These are phyloP conservation scores for Volucella zonaria DNA, from an alignment of 2,888 invertebrate species.

Conservation along the genomic window DNA sequence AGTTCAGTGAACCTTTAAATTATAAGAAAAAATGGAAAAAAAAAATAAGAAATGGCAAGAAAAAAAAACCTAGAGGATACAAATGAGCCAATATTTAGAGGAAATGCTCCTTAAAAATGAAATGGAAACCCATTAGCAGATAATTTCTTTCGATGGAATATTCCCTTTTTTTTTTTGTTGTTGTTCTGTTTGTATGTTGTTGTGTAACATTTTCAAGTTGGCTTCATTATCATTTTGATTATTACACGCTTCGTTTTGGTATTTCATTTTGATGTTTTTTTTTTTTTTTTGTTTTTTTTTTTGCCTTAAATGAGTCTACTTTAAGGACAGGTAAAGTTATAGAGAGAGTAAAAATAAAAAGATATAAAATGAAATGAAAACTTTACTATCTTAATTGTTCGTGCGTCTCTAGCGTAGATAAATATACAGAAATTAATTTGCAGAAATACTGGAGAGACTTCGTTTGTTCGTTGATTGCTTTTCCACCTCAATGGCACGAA, in stretches of 20 bases:
- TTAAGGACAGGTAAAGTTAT: too few relatives aligned
- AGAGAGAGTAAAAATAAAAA: background rate
- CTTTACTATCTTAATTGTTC: constrained; percentile 44
- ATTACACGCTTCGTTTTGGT: constrained; percentile 53
- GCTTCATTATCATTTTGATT: constrained; percentile 69
- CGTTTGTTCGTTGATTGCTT: constrained; percentile 65
- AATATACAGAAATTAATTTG: constrained; percentile 55
- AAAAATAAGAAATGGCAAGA: constrained; percentile 1
- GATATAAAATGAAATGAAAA: background rate
- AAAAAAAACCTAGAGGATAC: constrained; percentile 30
- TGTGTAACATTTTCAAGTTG: constrained; percentile 33
- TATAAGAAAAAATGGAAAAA: constrained; percentile 5
- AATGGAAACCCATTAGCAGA: constrained; percentile 68
- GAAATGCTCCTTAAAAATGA: constrained; percentile 56
- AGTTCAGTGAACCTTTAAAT: constrained; percentile 70
- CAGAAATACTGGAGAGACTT: constrained; percentile 38
- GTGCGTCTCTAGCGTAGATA: constrained; percentile 3
- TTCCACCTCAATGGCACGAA: constrained; percentile 31
- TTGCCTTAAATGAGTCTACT: too few relatives aligned
- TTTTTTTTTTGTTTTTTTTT: too few relatives aligned
- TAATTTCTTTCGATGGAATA: constrained; percentile 12
- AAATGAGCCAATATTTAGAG: constrained; percentile 64
- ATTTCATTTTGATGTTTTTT: background rate
- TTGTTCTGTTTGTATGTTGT: constrained; percentile 6
- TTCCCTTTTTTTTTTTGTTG: background rate